Evolutionary conservation across 2,797 vertebrate species (phyloP), one percentile per base, ranked within the genome.

Genomic region (Myotis myotis): DNA sequence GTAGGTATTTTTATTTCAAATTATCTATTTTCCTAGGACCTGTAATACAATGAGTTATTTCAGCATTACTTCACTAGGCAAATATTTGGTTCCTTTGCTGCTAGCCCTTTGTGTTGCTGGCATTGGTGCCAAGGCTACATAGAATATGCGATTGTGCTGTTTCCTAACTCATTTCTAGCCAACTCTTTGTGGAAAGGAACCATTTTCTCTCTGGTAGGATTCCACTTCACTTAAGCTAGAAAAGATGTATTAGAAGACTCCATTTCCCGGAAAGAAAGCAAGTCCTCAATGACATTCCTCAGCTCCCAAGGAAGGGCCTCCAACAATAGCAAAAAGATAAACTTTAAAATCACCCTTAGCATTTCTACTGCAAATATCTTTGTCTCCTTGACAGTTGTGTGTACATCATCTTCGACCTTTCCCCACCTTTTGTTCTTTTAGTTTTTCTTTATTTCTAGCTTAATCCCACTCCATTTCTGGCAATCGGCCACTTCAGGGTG

Each of bases 401-500:
- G 36, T 51, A 28, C 2, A 47, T 88, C 30, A 64, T 16, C 47
- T 88, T 66, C 66, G 22, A 80, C 28, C 57, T 9, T 36, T 85
- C 33, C 22, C 38, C 17, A 41, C 28, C 16, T 36, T 55, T 75
- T 20, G 57, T 72, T 20, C 38, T 68, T 78, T 60, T 19, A 53
- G 5, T 53, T 92, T 66, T 70, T 44, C 33, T 95, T 87, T 85
- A 33, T 84, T 76, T 87, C 55, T 51, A 7, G 6, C 41, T 64
- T 72, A 75, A 41, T 82, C 22, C 49, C 12, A n/a, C 53, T 95
- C 8, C 30, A 64, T 96, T 87, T 85, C 33, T 91, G 92, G 68
- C 74, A 74, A 49, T 88, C 91, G 93, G 88, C 62, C 57, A 64
- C 64, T 97, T 92, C 57, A 70, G 0, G 60, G 66, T 93, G 38